A percentile compares a stretch with the other conserved stretches of the same genome.
Conservation (phyloP, 1,140 invertebrate species). For the Dreissena polymorpha region DNA sequence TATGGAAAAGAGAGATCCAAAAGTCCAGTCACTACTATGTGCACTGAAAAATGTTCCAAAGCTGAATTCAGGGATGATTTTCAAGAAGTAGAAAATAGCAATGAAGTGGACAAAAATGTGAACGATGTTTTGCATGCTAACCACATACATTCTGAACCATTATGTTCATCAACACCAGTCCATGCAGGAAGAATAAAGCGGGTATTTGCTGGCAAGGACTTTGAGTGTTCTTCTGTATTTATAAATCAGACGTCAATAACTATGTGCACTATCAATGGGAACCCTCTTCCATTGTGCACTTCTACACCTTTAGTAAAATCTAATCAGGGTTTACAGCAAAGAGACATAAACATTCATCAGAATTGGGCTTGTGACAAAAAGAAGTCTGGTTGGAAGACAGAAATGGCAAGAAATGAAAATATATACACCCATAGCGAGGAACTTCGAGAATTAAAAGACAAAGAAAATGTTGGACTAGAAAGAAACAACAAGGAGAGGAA, state of each 20-base stretch:
- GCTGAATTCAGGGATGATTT: background rate
- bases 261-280: background rate
- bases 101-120: conserved; percentile 5
- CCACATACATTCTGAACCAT: conserved; percentile 18
- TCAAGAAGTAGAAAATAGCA: background rate
- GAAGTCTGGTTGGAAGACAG: background rate
- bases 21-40: background rate
- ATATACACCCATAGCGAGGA: background rate
- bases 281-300: conserved; percentile 28
- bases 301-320: conserved; percentile 40
- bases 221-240: background rate
- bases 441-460: conserved; percentile 1
- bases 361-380: conserved; percentile 4
- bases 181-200: background rate
- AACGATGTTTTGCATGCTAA: background rate
- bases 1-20: background rate
- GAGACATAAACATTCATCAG: conserved; percentile 42
- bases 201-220: background rate
- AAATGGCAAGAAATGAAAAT: too few species aligned
- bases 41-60: background rate
- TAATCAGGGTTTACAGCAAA: conserved; percentile 11
- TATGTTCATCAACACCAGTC: conserved; percentile 37
- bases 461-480: background rate
- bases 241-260: background rate
- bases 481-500: conserved; percentile 19